Evolutionary conservation across 2,113 vertebrate genomes (phyloP), one percentile per base, ranked within the genome.

Genomic region (Triplophysa tibetana): DNA sequence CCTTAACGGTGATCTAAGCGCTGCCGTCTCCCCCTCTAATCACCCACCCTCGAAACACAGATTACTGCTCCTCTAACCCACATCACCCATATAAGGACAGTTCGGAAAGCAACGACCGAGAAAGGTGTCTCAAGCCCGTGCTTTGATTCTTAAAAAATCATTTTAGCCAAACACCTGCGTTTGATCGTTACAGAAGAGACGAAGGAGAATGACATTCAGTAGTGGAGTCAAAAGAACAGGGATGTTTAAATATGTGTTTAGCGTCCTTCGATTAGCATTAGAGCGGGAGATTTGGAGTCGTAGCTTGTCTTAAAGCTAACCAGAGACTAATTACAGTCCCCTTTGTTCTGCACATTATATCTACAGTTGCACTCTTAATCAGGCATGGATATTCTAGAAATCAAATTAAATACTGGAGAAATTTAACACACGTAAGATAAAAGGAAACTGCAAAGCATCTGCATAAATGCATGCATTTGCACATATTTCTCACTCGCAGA

Each of bases 261-360:
- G 79, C 67, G 52, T 69, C 16, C 76, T 87, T 84, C 83, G 45
- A 79, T 79, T 69, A 83, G 75, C 65, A 29, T 69, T 76, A 43
- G 73, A 60, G 56, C 80, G 79, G 72, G 66, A 75, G 61, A 85
- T 86, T 41, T 80, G 89, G 81, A 85, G 82, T 60, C 87, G 86
- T 85, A 87, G 79, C 69, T 79, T 84, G 82, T 88, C 79, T 84
- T 86, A 73, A 86, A 86, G 83, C 88, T 56, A 85, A 85, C 89
- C 88, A 86, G 86, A 87, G 79, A 88, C 88, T 90, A 92, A 93
- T 93, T 92, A 92, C 87, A 83, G 60, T 82, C 80, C 85, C 88
- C 92, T 83, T 91, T 92, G 88, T 92, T 89, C 87, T 77, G 87
- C 87, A 90, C 89, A 93, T 92, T 90, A 93, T 92, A 90, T 91